Evolutionary conservation across 2,888 invertebrate species (phyloP).

Genomic region (Germaria angustata): DNA sequence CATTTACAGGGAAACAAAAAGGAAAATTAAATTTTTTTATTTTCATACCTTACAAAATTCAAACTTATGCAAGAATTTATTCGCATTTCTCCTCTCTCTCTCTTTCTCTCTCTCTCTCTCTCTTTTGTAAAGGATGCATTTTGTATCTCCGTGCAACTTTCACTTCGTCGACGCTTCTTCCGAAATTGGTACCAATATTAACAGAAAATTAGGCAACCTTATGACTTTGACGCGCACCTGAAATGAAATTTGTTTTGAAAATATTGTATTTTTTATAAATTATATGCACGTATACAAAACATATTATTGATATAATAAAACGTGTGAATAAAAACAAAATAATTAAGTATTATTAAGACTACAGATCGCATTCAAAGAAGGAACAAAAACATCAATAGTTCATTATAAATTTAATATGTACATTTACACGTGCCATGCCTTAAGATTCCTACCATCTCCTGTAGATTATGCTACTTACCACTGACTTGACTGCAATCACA

Average conservation of each 20-base stretch:
- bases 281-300: background rate
- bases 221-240: background rate
- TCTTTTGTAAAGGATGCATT: too few relatives aligned
- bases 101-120: too few relatives aligned
- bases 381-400: too few relatives aligned
- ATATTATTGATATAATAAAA: background rate
- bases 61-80: too few relatives aligned
- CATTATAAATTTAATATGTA: background rate
- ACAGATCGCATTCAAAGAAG: background rate
- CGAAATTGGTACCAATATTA: too few relatives aligned
- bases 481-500: background rate
- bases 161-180: too few relatives aligned
- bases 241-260: background rate
- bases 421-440: background rate
- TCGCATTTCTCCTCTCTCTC: too few relatives aligned
- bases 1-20: too few relatives aligned
- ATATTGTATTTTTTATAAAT: background rate
- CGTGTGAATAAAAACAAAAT: conserved; percentile 10
- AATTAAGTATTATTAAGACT: background rate
- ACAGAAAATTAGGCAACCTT: background rate
- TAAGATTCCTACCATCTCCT: background rate
- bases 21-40: too few relatives aligned
- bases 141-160: too few relatives aligned
- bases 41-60: too few relatives aligned
- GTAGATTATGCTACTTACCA: background rate